Percentiles rank a stretch among this genome's conserved stretches.
Conservation (phyloP, 2,113 vertebrate species). For the Saguinus imperator region DNA sequence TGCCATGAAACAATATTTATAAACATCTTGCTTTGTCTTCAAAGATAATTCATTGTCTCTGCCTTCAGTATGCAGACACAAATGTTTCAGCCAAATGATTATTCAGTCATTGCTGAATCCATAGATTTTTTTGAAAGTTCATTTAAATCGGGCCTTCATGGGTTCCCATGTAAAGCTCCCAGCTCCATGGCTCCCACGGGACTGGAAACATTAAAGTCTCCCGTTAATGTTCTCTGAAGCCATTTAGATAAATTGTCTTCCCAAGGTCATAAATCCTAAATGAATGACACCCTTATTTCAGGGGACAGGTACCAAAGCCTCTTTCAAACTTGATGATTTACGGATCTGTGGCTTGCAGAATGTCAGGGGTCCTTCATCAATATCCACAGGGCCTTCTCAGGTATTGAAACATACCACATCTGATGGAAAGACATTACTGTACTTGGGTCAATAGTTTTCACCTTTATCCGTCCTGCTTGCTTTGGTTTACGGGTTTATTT, state of each 20-base stretch:
- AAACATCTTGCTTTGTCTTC: conserved; percentile 40
- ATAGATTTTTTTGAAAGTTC: not conserved
- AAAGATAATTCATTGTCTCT: not conserved
- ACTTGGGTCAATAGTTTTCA: not conserved
- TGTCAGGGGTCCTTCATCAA: conserved; percentile 49
- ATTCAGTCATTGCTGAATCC: not conserved
- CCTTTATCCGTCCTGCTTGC: conserved; percentile 50
- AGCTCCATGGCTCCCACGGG: not conserved
- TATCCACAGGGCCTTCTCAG: not conserved
- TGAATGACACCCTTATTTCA: conserved; percentile 50
- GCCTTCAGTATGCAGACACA: not conserved
- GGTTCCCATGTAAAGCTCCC: not conserved
- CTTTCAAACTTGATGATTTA: conserved; percentile 48
- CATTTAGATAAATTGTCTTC: conserved; percentile 43
- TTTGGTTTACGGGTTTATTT: conserved; percentile 36
- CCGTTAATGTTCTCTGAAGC: conserved; percentile 45
- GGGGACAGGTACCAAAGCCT: conserved; percentile 53
- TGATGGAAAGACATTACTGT: not conserved
- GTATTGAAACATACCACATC: not conserved
- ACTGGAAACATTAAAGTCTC: conserved; percentile 28
- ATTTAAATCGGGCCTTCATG: conserved; percentile 29
- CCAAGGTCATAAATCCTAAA: conserved; percentile 38
- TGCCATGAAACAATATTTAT: not conserved
- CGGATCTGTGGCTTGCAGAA: conserved; percentile 48
- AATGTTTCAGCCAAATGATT: not conserved